Conservation (phyloP, 2,888 invertebrate genomes). For the Furcula furcula region DNA sequence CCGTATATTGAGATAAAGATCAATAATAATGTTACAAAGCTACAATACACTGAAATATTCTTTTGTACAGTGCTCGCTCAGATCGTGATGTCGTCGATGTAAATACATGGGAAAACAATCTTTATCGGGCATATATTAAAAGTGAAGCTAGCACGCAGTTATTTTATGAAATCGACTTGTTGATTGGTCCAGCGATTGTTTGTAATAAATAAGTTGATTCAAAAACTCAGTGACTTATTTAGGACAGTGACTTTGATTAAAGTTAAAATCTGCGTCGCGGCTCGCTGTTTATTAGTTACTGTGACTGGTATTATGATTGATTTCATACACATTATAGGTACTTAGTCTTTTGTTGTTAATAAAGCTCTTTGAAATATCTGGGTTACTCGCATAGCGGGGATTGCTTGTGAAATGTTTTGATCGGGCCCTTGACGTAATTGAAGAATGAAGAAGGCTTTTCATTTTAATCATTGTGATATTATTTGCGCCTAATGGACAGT, state of each 20-base stretch:
- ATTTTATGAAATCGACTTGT: constrained; percentile 9
- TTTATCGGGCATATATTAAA: constrained; percentile 6
- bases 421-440: constrained; percentile 21
- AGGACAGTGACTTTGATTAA: constrained; percentile 33
- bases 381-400: constrained; percentile 27
- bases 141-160: constrained; percentile 2
- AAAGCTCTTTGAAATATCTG: constrained; percentile 25
- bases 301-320: constrained; percentile 27
- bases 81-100: constrained; percentile 12
- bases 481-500: no score
- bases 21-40: constrained; percentile 53
- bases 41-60: constrained; percentile 38
- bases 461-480: no score
- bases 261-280: constrained; percentile 17
- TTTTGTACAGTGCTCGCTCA: constrained; percentile 25
- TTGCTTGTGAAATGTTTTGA: constrained; percentile 25
- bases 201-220: constrained; percentile 28
- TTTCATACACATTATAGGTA: constrained; percentile 24
- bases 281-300: constrained; percentile 21
- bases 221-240: constrained; percentile 29
- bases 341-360: constrained; percentile 20
- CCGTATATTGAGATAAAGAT: constrained; percentile 53
- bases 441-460: constrained; percentile 8
- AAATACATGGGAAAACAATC: constrained; percentile 11
- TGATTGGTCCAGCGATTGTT: constrained; percentile 28